phyloP scores from a whole-genome alignment of 2,113 vertebrate species.

The Sinocyclocheilus anophthalmus region DNA sequence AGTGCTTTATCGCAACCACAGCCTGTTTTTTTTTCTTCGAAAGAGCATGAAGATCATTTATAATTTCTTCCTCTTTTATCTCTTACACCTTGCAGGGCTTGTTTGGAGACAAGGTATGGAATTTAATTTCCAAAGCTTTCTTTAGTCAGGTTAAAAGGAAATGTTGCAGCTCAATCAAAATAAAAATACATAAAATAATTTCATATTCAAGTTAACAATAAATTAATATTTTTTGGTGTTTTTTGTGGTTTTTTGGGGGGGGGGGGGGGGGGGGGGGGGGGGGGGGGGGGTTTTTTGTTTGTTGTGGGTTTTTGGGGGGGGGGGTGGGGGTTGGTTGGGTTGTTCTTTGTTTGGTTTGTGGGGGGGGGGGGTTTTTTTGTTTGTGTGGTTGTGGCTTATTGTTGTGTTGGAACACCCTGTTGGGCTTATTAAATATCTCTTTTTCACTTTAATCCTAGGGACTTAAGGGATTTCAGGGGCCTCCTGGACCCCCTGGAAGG shows the following conservation, averaged over 20 bases:
- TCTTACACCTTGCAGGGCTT: constrained; percentile 73
- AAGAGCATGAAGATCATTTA: constrained; percentile 51
- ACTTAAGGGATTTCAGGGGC: constrained; percentile 82
- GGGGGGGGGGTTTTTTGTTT: too few species aligned
- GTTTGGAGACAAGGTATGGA: constrained; percentile 81
- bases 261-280: too few species aligned
- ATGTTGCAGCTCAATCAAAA: background rate
- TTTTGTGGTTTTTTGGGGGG: too few species aligned
- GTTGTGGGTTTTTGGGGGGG: too few species aligned
- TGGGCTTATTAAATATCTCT: background rate
- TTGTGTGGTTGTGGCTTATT: too few species aligned
- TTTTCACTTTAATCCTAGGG: constrained; percentile 72
- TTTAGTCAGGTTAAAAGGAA: constrained; percentile 18
- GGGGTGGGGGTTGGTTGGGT: too few species aligned
- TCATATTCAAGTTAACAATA: background rate
- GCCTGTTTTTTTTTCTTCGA: background rate
- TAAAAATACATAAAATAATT: background rate
- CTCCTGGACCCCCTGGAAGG: constrained; percentile 73
- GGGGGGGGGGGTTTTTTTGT: too few species aligned
- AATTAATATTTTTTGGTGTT: too few species aligned
- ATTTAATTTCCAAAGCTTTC: constrained; percentile 22
- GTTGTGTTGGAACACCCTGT: too few species aligned
- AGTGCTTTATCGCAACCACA: constrained; percentile 14
- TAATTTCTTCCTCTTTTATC: constrained; percentile 34
- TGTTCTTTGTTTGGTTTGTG: too few species aligned